A percentile compares a stretch with the other conserved stretches of the same genome.
These are phyloP conservation scores for Hippocampus comes DNA, from an alignment of 2,113 vertebrate genomes.

Conservation along the genomic window DNA sequence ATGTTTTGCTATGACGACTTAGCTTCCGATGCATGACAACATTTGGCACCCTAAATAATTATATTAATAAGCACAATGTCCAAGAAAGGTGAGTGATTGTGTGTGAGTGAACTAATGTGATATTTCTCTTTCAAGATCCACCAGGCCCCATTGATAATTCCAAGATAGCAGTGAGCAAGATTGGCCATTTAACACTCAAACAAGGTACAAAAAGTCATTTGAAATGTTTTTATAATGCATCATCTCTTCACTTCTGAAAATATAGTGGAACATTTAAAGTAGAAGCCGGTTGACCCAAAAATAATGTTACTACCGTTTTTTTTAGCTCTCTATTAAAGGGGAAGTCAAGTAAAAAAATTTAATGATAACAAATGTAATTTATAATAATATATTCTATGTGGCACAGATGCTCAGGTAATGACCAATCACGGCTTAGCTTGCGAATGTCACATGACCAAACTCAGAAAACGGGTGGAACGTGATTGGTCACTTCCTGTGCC, in stretches of 20 bases:
- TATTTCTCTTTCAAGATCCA: conserved; percentile 74
- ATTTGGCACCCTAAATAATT: conserved; percentile 39
- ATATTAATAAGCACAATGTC: conserved; percentile 3
- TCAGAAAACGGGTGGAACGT: too few relatives aligned
- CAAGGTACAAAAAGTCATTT: conserved; percentile 77
- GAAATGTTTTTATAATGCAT: background rate
- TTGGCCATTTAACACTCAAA: conserved; percentile 83
- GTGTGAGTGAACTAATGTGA: conserved; percentile 10
- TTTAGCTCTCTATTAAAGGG: too few relatives aligned
- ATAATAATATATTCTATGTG: too few relatives aligned
- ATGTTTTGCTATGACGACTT: conserved; percentile 23
- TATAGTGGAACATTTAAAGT: background rate
- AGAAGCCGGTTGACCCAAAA: background rate
- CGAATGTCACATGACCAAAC: too few relatives aligned
- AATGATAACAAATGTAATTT: too few relatives aligned
- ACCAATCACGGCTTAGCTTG: too few relatives aligned
- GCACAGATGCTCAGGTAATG: too few relatives aligned
- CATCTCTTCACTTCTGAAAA: background rate
- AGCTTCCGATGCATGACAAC: conserved; percentile 30
- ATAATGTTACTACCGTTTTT: too few relatives aligned
- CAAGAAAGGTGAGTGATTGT: background rate
- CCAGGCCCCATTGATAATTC: conserved; percentile 94
- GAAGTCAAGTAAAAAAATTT: too few relatives aligned
- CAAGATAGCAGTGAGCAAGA: conserved; percentile 90
- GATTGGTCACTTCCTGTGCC: too few relatives aligned